These are phyloP conservation scores for Gorsachius magnificus DNA, from an alignment of 2,797 vertebrate genomes.

Conservation along the genomic window DNA sequence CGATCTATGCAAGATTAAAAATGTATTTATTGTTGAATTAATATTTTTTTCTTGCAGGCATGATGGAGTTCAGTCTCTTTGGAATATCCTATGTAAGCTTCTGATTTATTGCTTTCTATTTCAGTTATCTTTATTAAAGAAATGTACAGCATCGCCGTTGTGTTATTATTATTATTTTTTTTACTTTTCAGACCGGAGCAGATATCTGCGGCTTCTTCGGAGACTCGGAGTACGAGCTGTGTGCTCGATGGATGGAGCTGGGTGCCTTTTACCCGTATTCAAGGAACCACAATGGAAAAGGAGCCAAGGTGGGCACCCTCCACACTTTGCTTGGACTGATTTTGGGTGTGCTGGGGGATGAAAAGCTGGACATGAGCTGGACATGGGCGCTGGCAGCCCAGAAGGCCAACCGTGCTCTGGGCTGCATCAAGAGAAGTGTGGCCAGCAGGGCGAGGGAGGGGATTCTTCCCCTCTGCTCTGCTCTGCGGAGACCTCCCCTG, in stretches of 20 bases:
- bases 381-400: too few species aligned
- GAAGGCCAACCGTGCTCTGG: too few species aligned
- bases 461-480: too few species aligned
- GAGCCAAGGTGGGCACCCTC: conserved; percentile 67
- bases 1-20: not conserved
- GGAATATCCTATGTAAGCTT: conserved; percentile 92
- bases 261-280: conserved; percentile 93
- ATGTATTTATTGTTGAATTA: not conserved
- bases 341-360: too few species aligned
- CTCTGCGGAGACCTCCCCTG: too few species aligned
- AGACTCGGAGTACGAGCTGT: conserved; percentile 83
- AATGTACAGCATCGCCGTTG: not conserved
- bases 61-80: conserved; percentile 96
- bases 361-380: too few species aligned
- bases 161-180: not conserved
- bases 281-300: conserved; percentile 87
- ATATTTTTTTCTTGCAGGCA: conserved; percentile 76
- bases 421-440: too few species aligned
- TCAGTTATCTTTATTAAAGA: not conserved
- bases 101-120: not conserved
- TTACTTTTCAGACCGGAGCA: conserved; percentile 84
- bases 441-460: too few species aligned
- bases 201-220: conserved; percentile 93
- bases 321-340: rapidly evolving
- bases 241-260: conserved; percentile 90